A percentile compares a stretch with the other conserved stretches of the same genome.
phyloP scores from a whole-genome alignment of 1,140 invertebrate genomes.

The Aphidius ervi region DNA sequence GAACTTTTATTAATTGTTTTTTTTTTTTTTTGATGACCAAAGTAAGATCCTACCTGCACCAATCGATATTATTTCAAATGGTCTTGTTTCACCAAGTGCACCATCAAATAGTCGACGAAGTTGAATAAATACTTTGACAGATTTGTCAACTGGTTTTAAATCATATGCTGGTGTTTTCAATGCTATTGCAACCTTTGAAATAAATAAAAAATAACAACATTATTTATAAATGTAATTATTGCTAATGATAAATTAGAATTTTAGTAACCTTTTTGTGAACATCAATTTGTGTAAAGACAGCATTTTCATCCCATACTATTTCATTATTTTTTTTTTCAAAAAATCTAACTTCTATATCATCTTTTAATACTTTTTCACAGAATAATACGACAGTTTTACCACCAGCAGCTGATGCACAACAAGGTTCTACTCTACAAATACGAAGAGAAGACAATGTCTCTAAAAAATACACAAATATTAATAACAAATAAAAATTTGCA shows the following conservation, averaged over 20 bases:
- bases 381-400: constrained; percentile 87
- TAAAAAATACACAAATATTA: constrained; percentile 40
- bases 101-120: constrained; percentile 80
- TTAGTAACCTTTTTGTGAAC: constrained; percentile 81
- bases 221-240: too few relatives aligned
- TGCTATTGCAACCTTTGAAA: constrained; percentile 67
- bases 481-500: not conserved
- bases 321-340: constrained; percentile 75
- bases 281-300: constrained; percentile 80
- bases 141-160: constrained; percentile 62
- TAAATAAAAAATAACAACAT: not conserved
- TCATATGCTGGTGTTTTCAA: constrained; percentile 80
- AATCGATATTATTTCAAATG: constrained; percentile 79
- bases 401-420: constrained; percentile 76
- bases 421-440: constrained; percentile 83
- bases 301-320: constrained; percentile 79
- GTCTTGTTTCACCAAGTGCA: constrained; percentile 74
- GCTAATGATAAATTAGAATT: not conserved
- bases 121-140: constrained; percentile 79
- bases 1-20: constrained; percentile 59
- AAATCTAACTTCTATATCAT: constrained; percentile 89
- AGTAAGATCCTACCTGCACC: constrained; percentile 81
- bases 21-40: constrained; percentile 60
- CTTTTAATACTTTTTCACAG: constrained; percentile 87
- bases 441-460: constrained; percentile 89